Conservation (phyloP, 2,797 vertebrate species). For the Esox lucius region DNA sequence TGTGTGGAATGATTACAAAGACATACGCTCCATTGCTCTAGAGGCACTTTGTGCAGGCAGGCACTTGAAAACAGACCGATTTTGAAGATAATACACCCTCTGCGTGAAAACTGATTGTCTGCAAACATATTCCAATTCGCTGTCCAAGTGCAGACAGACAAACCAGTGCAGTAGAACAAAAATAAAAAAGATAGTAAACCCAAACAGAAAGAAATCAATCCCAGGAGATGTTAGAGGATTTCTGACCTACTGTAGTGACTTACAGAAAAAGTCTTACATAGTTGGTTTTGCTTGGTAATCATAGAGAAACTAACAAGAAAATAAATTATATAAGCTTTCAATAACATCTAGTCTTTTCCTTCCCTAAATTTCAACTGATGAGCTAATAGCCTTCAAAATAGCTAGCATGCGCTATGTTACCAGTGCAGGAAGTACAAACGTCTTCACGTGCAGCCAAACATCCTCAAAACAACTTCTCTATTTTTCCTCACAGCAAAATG, state of each 20-base stretch:
- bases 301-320: neutral
- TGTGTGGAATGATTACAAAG: conserved; percentile 55
- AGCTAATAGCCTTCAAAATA: neutral
- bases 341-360: neutral
- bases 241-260: neutral
- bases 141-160: neutral
- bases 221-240: neutral
- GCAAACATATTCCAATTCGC: conserved; percentile 29
- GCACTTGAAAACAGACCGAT: conserved; percentile 59
- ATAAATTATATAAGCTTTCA: neutral
- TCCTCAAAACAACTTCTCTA: neutral
- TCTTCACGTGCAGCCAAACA: conserved; percentile 1
- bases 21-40: conserved; percentile 26
- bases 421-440: neutral
- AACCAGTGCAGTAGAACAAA: neutral
- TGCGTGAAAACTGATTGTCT: conserved; percentile 48
- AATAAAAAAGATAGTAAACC: neutral
- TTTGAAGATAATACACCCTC: conserved; percentile 48
- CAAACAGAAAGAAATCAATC: neutral
- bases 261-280: neutral
- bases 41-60: conserved; percentile 47
- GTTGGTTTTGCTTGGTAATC: neutral
- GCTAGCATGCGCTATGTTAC: neutral
- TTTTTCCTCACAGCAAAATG: neutral
- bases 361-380: neutral